Evolutionary conservation across 2,888 invertebrate species (phyloP).

Genomic region (Stomorhina lunata): DNA sequence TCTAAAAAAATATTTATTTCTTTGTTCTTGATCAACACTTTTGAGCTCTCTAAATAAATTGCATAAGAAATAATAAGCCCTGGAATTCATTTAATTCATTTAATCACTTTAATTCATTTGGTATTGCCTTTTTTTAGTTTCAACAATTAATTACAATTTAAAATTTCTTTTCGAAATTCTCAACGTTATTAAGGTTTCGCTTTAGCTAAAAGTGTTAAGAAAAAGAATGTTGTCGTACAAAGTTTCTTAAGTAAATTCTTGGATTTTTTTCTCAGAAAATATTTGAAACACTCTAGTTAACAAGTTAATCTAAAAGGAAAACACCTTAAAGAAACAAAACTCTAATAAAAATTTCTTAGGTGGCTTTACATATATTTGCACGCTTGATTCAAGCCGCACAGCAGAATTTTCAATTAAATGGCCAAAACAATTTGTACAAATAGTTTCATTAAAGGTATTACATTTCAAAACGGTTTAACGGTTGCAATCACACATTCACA

Average conservation of each 20-base stretch:
- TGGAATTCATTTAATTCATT: slow-evolving; percentile 46
- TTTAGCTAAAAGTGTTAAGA: slow-evolving; percentile 45
- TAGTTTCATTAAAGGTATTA: slow-evolving; percentile 65
- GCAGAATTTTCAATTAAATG: slow-evolving; percentile 60
- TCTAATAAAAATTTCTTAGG: too few relatives aligned
- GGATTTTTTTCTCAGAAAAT: slow-evolving; percentile 2
- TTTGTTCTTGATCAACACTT: not conserved
- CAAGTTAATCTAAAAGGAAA: slow-evolving; percentile 25
- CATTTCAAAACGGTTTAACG: slow-evolving; percentile 62
- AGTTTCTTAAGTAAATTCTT: slow-evolving; percentile 29
- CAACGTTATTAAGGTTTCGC: slow-evolving; percentile 57
- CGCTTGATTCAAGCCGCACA: not conserved
- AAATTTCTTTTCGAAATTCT: slow-evolving; percentile 56
- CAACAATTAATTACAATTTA: slow-evolving; percentile 50
- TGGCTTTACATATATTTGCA: not conserved
- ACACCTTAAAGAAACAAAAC: slow-evolving; percentile 7
- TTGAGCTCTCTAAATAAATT: not conserved
- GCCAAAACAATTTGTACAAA: slow-evolving; percentile 63
- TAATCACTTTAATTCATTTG: slow-evolving; percentile 28
- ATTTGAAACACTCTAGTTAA: slow-evolving; percentile 7
- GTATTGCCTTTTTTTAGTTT: slow-evolving; percentile 37
- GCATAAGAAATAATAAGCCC: slow-evolving; percentile 29
- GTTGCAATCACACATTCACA: slow-evolving; percentile 42
- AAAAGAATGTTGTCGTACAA: slow-evolving; percentile 41
- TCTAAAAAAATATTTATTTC: not conserved